Conservation (phyloP, 2,113 vertebrate species). For the Condylura cristata region DNA sequence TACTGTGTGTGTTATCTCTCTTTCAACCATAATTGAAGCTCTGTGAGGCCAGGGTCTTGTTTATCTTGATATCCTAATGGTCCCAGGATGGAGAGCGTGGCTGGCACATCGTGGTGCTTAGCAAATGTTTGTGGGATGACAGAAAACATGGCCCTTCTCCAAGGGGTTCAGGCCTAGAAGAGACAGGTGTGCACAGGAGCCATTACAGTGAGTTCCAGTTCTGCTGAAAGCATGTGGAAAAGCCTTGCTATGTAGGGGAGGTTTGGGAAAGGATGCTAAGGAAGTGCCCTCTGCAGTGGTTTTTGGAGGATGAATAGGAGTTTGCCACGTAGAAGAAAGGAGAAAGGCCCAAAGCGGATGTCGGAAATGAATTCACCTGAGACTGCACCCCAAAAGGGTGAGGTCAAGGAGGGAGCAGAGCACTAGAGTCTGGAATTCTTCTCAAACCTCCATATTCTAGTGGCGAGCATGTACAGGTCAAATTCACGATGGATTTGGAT, state of each 20-base stretch:
- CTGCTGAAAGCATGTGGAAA: background rate
- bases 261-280: background rate
- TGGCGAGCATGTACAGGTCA: no score
- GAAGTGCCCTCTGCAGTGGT: background rate
- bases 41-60: background rate
- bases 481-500: no score
- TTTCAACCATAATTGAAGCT: background rate
- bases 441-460: no score
- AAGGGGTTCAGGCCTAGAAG: background rate
- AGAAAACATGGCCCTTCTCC: background rate
- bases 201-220: background rate
- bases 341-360: background rate
- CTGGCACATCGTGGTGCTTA: background rate
- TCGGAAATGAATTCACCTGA: background rate
- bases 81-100: background rate
- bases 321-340: background rate
- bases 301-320: slow-evolving; percentile 41
- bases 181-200: background rate
- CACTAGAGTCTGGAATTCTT: background rate
- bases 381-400: background rate
- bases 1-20: background rate
- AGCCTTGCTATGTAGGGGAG: background rate
- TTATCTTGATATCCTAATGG: background rate
- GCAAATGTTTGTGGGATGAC: background rate
- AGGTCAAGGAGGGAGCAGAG: background rate